Conservation (phyloP, 2,113 vertebrate genomes). For the Felis chaus region DNA sequence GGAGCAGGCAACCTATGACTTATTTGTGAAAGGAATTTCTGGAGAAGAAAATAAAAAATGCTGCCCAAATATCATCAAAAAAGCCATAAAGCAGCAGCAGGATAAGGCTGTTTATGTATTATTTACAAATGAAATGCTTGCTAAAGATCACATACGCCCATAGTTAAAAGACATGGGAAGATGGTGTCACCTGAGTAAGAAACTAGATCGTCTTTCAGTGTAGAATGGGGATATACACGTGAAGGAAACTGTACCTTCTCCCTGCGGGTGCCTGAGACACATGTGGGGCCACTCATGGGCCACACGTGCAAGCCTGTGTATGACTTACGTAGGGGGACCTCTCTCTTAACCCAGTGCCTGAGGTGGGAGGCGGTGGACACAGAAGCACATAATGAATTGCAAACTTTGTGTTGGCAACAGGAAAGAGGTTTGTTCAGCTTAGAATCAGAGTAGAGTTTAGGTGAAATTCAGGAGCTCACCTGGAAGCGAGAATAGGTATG, state of each 20-base stretch:
- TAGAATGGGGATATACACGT: background rate
- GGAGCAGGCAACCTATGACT: background rate
- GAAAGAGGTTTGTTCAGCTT: background rate
- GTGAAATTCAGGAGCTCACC: background rate
- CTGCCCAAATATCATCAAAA: background rate
- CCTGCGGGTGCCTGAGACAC: background rate
- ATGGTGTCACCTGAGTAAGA: background rate
- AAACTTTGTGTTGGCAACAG: background rate
- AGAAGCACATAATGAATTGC: background rate
- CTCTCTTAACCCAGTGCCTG: background rate
- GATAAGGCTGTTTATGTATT: background rate
- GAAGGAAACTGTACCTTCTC: background rate
- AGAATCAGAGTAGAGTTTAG: background rate
- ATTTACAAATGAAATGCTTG: constrained; percentile 34
- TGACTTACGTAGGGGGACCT: background rate
- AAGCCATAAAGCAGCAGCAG: background rate
- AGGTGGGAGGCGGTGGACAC: background rate
- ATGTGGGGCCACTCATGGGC: background rate
- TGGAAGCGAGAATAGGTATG: background rate
- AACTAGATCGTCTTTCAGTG: background rate
- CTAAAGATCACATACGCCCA: background rate
- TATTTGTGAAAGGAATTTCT: constrained; percentile 41
- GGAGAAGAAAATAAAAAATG: constrained; percentile 15
- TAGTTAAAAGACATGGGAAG: background rate
- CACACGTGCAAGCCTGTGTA: background rate